phyloP scores from a whole-genome alignment of 2,113 vertebrate species.

The Pantherophis guttatus region DNA sequence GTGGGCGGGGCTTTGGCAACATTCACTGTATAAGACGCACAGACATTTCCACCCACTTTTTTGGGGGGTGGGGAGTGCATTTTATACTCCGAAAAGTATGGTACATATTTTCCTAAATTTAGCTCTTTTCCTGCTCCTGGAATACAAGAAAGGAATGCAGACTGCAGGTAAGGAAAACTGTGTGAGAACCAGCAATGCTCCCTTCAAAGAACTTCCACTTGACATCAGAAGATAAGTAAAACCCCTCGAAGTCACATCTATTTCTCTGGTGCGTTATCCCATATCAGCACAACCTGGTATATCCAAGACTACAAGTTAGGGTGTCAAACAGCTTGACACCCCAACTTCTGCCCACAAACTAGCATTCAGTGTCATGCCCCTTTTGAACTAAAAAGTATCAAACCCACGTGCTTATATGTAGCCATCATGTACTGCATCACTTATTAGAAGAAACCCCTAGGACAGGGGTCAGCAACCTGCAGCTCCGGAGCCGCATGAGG shows the following conservation, averaged over 20 bases:
- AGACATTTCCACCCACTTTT: too few relatives aligned
- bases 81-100: too few relatives aligned
- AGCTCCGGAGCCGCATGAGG: too few relatives aligned
- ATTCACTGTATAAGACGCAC: too few relatives aligned
- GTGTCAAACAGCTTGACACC: not conserved
- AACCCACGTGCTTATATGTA: not conserved
- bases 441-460: not conserved
- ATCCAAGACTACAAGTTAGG: not conserved
- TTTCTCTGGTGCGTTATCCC: not conserved
- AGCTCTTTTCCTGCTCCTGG: not conserved
- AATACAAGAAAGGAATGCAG: not conserved
- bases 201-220: not conserved
- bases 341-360: not conserved
- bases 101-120: not conserved
- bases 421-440: not conserved
- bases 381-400: not conserved
- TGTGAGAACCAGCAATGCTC: not conserved
- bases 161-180: not conserved
- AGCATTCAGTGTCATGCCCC: too few relatives aligned
- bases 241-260: not conserved
- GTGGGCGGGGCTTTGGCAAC: too few relatives aligned
- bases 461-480: too few relatives aligned
- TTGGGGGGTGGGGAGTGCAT: too few relatives aligned
- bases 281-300: not conserved
- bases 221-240: not conserved